These are phyloP conservation scores for Vulpes ferrilata DNA, from an alignment of 2,113 vertebrate genomes.

Conservation along the genomic window DNA sequence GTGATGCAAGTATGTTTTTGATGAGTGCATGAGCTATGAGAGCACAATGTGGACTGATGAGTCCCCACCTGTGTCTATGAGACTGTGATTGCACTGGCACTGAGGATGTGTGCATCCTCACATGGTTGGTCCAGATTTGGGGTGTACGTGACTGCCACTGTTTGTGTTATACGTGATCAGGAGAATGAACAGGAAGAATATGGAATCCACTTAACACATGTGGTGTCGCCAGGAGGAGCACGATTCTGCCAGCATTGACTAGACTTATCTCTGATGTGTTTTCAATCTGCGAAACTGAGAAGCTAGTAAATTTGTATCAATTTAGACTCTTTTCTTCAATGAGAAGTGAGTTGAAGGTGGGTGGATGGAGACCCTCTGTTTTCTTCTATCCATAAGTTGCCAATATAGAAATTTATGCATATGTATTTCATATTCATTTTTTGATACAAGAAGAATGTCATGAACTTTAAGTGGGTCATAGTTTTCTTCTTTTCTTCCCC, in stretches of 20 bases:
- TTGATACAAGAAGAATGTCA: conserved; percentile 41
- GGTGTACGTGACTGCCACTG: neutral
- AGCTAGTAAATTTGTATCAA: conserved; percentile 27
- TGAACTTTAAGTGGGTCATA: conserved; percentile 59
- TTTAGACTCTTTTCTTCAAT: conserved; percentile 17
- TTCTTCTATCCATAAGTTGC: neutral
- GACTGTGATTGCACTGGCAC: neutral
- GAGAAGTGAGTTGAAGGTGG: neutral
- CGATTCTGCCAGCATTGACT: neutral
- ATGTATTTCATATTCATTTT: conserved; percentile 31
- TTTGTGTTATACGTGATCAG: conserved; percentile 38
- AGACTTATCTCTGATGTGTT: neutral
- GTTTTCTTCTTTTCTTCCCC: conserved; percentile 42
- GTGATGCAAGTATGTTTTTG: neutral
- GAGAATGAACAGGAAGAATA: conserved; percentile 49
- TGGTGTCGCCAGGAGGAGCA: conserved; percentile 13
- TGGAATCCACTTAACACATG: conserved; percentile 33
- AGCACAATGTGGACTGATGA: conserved; percentile 59
- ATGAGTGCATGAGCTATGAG: neutral
- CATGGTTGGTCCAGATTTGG: neutral
- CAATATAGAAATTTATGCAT: neutral
- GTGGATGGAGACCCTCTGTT: neutral
- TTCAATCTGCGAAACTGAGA: conserved; percentile 37
- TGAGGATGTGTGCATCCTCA: neutral
- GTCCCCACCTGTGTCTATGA: conserved; percentile 12